phyloP scores from a whole-genome alignment of 2,113 vertebrate species.

The Paramormyrops kingsleyae region DNA sequence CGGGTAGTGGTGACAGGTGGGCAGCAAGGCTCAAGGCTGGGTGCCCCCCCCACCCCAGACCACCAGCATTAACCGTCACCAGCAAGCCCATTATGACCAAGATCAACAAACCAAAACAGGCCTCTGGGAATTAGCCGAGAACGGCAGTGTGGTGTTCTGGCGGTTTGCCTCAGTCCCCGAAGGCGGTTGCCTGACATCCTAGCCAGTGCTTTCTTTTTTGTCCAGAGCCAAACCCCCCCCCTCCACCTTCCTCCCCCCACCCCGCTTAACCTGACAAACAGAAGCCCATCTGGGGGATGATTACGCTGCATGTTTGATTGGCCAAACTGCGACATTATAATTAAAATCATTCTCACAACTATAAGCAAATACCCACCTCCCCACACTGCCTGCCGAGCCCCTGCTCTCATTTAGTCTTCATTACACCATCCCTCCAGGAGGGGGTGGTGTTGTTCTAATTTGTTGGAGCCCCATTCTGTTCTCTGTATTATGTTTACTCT shows the following conservation, averaged over 20 bases:
- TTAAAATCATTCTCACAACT: neutral
- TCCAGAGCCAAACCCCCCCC: neutral
- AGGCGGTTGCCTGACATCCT: neutral
- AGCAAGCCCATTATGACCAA: neutral
- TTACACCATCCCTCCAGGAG: slow-evolving; percentile 47
- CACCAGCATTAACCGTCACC: neutral
- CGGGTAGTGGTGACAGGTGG: neutral
- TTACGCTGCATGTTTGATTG: neutral
- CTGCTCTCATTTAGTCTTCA: neutral
- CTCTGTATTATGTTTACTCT: neutral
- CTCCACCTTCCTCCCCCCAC: neutral
- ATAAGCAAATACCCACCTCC: neutral
- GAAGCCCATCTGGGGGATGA: neutral
- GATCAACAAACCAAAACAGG: neutral
- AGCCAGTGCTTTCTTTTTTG: neutral
- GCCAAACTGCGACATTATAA: neutral
- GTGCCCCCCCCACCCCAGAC: neutral
- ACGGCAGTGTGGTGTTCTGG: neutral
- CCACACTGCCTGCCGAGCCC: too few relatives aligned
- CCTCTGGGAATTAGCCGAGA: neutral
- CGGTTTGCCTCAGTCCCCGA: neutral
- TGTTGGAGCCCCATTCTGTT: neutral
- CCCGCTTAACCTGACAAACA: neutral
- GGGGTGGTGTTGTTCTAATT: slow-evolving; percentile 56
- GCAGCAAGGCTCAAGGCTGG: neutral